These are phyloP conservation scores for Botia almorhae DNA, from an alignment of 2,797 vertebrate species.

Conservation along the genomic window DNA sequence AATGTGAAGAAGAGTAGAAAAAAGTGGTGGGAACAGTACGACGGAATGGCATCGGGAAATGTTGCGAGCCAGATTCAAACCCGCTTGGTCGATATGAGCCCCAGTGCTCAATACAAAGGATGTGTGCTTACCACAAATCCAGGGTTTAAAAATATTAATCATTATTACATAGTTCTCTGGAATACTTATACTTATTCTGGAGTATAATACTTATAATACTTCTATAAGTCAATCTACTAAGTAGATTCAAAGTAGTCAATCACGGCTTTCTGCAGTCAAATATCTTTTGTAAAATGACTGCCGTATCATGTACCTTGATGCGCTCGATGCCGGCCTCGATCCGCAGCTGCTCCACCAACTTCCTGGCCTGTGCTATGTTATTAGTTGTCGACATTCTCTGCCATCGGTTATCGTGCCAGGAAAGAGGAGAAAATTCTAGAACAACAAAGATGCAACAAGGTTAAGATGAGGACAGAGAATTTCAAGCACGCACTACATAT, in stretches of 20 bases:
- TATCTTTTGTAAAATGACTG: background rate
- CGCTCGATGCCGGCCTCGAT: slow-evolving; percentile 94
- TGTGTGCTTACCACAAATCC: too few species aligned
- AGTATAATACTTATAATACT: too few species aligned
- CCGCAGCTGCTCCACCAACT: slow-evolving; percentile 97
- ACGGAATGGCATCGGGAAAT: background rate
- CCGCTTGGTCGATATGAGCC: background rate
- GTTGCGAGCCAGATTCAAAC: background rate
- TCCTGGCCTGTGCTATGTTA: slow-evolving; percentile 95
- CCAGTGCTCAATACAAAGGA: background rate
- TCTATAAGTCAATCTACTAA: too few species aligned
- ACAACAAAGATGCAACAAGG: slow-evolving; percentile 21
- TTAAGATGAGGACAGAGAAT: background rate
- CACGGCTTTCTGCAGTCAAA: too few species aligned
- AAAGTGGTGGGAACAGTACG: background rate
- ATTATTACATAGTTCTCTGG: background rate
- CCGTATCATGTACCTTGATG: slow-evolving; percentile 84
- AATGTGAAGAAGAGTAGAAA: too few species aligned
- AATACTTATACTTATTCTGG: too few species aligned
- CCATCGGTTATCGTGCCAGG: slow-evolving; percentile 83
- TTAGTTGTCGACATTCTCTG: slow-evolving; percentile 94
- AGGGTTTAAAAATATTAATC: too few species aligned
- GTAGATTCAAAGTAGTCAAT: background rate
- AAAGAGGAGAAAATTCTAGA: slow-evolving; percentile 74
- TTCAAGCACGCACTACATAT: background rate